phyloP scores from a whole-genome alignment of 2,113 vertebrate genomes.

The human region GRCh38 chr2:206964001-206964500 shows the following conservation, averaged over 20 bases:
- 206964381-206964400: neutral
- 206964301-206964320: neutral
- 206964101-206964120: neutral
- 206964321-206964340: neutral
- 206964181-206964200: neutral
- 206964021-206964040: neutral
- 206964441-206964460: neutral
- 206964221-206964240: neutral
- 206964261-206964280: neutral
- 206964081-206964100: neutral
- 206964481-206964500: neutral
- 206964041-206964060: neutral
- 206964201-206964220: neutral
- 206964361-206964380: neutral
- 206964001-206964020: neutral
- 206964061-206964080: neutral
- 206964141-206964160: too few species aligned
- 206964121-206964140: neutral
- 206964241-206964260: neutral
- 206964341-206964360: neutral
- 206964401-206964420: neutral
- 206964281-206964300: neutral
- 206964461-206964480: neutral
- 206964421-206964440: neutral
- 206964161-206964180: too few species aligned